These are phyloP conservation scores for Alloplasta piceator DNA, from an alignment of 2,888 invertebrate genomes.

Conservation along the genomic window DNA sequence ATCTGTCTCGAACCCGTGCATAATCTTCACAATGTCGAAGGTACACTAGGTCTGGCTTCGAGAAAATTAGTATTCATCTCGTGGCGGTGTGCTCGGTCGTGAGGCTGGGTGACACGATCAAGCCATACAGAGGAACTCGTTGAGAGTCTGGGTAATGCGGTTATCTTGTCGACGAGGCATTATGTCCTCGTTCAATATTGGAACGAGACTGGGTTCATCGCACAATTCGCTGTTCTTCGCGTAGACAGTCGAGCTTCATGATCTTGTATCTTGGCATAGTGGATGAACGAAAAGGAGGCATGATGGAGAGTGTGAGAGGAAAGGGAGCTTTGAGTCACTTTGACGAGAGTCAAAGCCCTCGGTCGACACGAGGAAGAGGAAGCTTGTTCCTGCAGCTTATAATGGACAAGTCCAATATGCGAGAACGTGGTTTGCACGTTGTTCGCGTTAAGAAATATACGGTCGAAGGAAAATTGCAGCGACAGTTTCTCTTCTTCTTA, in stretches of 20 bases:
- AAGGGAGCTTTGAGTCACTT: no score
- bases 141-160: conserved; percentile 74
- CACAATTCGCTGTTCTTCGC: conserved; percentile 54
- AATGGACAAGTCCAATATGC: conserved; percentile 17
- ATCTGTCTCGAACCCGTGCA: conserved; percentile 4
- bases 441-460: no score
- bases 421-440: no score
- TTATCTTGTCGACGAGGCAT: conserved; percentile 77
- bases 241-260: conserved; percentile 39
- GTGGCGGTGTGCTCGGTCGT: conserved; percentile 54
- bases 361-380: conserved; percentile 31
- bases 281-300: conserved; percentile 8
- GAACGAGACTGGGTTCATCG: conserved; percentile 63
- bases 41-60: conserved; percentile 43
- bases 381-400: conserved; percentile 40
- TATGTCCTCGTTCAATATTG: conserved; percentile 79
- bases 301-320: no score
- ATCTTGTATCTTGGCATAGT: conserved; percentile 46
- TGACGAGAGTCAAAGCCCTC: not conserved
- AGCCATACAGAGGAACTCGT: conserved; percentile 49
- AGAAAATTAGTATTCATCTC: conserved; percentile 61
- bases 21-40: conserved; percentile 22
- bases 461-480: no score
- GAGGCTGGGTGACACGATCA: conserved; percentile 57
- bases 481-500: no score